Base-by-base conservation (phyloP, 2,888 invertebrate genomes). In the Drosophila limbata region DNA sequence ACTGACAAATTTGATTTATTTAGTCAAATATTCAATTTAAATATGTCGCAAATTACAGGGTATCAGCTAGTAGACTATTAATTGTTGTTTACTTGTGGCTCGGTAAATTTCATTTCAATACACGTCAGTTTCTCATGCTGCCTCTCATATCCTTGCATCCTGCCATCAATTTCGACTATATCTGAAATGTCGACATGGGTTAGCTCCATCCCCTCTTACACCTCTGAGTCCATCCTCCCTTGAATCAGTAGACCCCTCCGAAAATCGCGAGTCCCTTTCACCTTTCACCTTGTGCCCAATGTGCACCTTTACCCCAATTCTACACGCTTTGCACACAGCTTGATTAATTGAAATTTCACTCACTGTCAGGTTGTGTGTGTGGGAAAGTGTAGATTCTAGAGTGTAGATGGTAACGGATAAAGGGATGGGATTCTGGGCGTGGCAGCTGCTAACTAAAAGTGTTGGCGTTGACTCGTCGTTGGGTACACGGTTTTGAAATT, bases 321-420 rank as follows among this genome's bases (percentile, higher is more conserved):
- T 45, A 33, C 63, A 60, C 40, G 53, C 56, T 47, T 48, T 40
- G 53, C 55, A 56, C 65, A 59, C 57, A 68, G 71, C 77, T 84
- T 84, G 88, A 84, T 84, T 84, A 84, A 84, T 84, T 84, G 85
- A 84, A 84, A 87, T 82, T 84, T 84, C 80, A 87, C 80, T 84
- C 83, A 82, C 88, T 84, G 85, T 75, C 83, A 77, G 73, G 74
- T 67, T 65, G 47, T 47, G 13, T 35, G 35, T 35, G 17, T 37
- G 42, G 55, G 52, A 42, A 3, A 33, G 33, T 35, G 25, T 33
- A 42, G 25, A 52, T 25, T 25, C 5, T 4, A 19, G 51, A 42
- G 50, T 47, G 19, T 42, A 42, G 51, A 37, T 37, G 51, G 35
- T 5, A 9, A 60, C 5, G 31, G 0, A 13, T 19, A 13, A 1